Conservation (phyloP, 2,888 invertebrate genomes). For the Scaptomyza flava region DNA sequence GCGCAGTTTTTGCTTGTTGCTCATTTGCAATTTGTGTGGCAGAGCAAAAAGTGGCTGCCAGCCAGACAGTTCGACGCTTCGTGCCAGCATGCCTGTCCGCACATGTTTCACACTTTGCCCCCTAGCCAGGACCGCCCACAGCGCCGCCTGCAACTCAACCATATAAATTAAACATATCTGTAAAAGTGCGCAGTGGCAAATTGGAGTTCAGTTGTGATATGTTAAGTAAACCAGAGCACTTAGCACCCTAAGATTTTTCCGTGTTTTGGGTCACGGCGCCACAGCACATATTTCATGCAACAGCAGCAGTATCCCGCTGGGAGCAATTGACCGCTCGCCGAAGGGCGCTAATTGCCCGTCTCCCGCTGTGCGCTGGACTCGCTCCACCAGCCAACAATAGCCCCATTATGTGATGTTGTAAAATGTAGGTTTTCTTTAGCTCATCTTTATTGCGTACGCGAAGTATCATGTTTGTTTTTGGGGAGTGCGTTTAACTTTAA, state of each 20-base stretch:
- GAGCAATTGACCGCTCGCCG: slow-evolving; percentile 38
- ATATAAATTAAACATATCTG: slow-evolving; percentile 9
- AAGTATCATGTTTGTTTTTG: slow-evolving; percentile 22
- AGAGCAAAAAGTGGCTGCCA: slow-evolving; percentile 50
- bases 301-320: slow-evolving; percentile 38
- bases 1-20: slow-evolving; percentile 59
- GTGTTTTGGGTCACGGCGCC: slow-evolving; percentile 41
- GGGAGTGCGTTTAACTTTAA: slow-evolving; percentile 31
- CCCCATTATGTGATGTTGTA: slow-evolving; percentile 41
- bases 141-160: slow-evolving; percentile 26
- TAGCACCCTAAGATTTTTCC: slow-evolving; percentile 53
- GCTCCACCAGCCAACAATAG: slow-evolving; percentile 35
- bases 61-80: slow-evolving; percentile 73
- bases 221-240: slow-evolving; percentile 53
- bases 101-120: slow-evolving; percentile 67
- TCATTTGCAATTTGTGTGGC: slow-evolving; percentile 68
- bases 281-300: slow-evolving; percentile 49
- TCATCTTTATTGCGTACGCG: slow-evolving; percentile 44
- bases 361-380: slow-evolving; percentile 17
- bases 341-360: slow-evolving; percentile 51
- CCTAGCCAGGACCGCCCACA: slow-evolving; percentile 63
- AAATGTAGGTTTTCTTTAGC: slow-evolving; percentile 23
- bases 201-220: slow-evolving; percentile 57
- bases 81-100: slow-evolving; percentile 69
- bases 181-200: slow-evolving; percentile 42